Evolutionary conservation across 2,113 vertebrate species (phyloP).

Genomic region (Tragelaphus imberbis): DNA sequence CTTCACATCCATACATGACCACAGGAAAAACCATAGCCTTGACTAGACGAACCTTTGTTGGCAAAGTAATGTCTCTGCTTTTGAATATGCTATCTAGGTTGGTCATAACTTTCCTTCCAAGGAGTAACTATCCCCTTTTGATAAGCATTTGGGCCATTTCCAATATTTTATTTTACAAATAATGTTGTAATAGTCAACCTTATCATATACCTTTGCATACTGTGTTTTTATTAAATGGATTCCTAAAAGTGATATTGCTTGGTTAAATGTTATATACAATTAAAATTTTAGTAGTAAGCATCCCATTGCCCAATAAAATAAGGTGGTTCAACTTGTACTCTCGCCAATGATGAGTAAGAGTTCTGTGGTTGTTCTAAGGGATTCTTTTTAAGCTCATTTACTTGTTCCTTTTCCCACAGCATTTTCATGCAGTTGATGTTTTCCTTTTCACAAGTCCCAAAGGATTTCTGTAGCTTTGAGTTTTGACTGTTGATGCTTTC

Average conservation of each 20-base stretch:
- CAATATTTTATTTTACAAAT: background rate
- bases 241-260: background rate
- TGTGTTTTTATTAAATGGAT: background rate
- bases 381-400: slow-evolving; percentile 9
- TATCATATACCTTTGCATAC: background rate
- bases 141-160: background rate
- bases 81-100: too few relatives aligned
- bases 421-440: background rate
- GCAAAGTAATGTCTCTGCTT: too few relatives aligned
- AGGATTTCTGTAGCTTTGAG: slow-evolving; percentile 9
- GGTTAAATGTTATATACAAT: background rate
- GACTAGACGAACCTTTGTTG: too few relatives aligned
- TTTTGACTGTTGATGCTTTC: background rate
- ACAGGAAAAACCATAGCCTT: too few relatives aligned
- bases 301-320: background rate
- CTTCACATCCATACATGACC: too few relatives aligned
- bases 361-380: background rate
- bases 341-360: background rate
- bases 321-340: background rate
- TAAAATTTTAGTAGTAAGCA: background rate
- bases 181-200: background rate
- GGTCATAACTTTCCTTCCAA: too few relatives aligned
- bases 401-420: background rate
- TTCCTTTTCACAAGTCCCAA: background rate
- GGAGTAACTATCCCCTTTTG: background rate